Evolutionary conservation across 2,113 vertebrate species (phyloP).

Genomic region (Mormyrus lacerda): DNA sequence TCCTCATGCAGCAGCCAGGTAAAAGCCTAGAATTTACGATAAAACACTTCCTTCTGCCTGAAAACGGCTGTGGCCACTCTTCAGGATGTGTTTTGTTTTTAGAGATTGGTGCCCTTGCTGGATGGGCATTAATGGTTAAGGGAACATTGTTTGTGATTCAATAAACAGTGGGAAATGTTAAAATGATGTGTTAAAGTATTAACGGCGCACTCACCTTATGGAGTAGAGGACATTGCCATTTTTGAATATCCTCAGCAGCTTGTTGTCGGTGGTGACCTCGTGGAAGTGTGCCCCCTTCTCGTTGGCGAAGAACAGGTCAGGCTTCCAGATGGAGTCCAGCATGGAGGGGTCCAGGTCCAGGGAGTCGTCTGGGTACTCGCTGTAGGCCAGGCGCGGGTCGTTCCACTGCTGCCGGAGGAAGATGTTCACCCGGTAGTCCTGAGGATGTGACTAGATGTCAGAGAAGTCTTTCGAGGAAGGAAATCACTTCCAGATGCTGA

Average conservation of each 20-base stretch:
- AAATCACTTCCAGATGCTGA: background rate
- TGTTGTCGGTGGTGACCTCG: conserved; percentile 95
- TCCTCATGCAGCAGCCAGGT: background rate
- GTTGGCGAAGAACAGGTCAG: conserved; percentile 94
- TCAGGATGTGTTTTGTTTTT: background rate
- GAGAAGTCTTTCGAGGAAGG: background rate
- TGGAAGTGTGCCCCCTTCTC: conserved; percentile 98
- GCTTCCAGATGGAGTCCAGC: conserved; percentile 97
- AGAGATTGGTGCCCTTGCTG: background rate
- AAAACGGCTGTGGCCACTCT: background rate
- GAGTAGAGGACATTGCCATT: conserved; percentile 95
- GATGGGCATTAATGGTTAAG: background rate
- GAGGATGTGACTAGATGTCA: conserved; percentile 19
- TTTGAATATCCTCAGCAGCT: conserved; percentile 90
- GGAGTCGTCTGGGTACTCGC: conserved; percentile 96
- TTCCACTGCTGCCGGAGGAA: conserved; percentile 98
- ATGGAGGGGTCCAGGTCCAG: conserved; percentile 93
- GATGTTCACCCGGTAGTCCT: conserved; percentile 97
- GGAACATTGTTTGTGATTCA: background rate
- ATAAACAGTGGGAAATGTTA: background rate
- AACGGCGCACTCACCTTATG: conserved; percentile 70
- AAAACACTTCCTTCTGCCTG: background rate
- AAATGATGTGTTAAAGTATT: background rate
- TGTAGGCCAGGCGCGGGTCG: conserved; percentile 84
- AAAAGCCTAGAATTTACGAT: background rate